Evolutionary conservation across 2,888 invertebrate genomes (phyloP), one percentile per base, ranked within the genome.

Genomic region (Tolmerus cingulatus): DNA sequence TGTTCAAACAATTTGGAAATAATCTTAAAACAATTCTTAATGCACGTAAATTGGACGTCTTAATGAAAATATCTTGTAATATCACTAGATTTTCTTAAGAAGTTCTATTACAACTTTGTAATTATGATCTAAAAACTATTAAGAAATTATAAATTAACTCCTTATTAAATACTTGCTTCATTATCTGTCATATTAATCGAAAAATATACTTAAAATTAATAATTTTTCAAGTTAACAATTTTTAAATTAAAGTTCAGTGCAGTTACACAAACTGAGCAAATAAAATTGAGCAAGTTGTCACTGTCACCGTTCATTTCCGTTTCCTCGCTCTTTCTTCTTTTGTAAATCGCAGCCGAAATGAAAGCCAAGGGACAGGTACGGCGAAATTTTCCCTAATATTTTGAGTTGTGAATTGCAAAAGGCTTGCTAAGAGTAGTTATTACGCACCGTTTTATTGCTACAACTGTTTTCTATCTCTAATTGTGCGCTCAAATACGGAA

Each of bases 281-380:
- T 9, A 23, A 34, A 74, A 85, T 85, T 74, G 74, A 74, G 82
- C 82, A 66, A 74, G 1, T 30, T 85, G 74, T 85, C 85, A 85
- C 9, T 85, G 85, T 85, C 85, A 85, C 27, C 14, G 40, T 43
- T 19, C 37, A 74, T 40, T 85, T 85, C 85, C 85, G 85, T 85
- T 85, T 85, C 74, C 85, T 74, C 30, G 14, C 34, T 57, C 82
- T 37, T 82, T 66, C 66, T 82, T 82, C 74, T 85, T 85, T 85
- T 74, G 74, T 74, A 43, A 89, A 88, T 91, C 91, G 92, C 92
- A 91, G 91, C 91, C 91, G 95, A 94, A 94, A 97, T 97, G 97
- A 97, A 96, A 94, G 97, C 97, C 90, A 97, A 97, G 94, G 97
- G 97, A 94, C 96, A 96, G 96, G 97, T 97, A 92, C 84, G 78